Evolutionary conservation across 2,888 invertebrate species (phyloP), one percentile per base, ranked within the genome.

Genomic region (Orthosia gothica): DNA sequence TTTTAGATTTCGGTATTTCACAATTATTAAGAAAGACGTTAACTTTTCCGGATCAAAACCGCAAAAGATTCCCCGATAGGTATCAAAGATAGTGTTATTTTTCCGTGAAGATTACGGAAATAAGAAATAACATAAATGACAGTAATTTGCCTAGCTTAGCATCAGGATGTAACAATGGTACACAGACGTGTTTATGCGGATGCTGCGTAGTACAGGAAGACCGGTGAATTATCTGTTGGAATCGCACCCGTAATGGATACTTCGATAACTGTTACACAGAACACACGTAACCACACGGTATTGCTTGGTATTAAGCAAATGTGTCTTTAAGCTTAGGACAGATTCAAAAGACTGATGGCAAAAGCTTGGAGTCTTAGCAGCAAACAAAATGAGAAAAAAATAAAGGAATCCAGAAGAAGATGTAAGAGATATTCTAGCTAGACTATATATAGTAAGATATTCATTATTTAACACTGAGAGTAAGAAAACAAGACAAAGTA

Each of bases 151-250:
- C 32, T 70, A 74, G 58, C 59, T 70, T 66, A 73, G 64, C 59
- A 70, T 63, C 76, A 76, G 87, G 79, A 82, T 84, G 82, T 74
- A 72, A 78, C 71, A 74, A 87, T 69, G 70, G 52, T 67, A 66
- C 61, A 70, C 20, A 70, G 55, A 84, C 26, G 75, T 75, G 77
- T 70, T 77, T 71, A 50, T 77, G 62, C 59, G 67, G 81, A 85
- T 79, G 76, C 75, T 79, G 79, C 62, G 40, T 69, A 67, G 12
- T 85, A 59, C 77, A 80, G 84, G 84, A 80, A 84, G 86, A 70
- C 55, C 9, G 52, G 50, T 45, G 59, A 50, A 70, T 70, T 63
- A 78, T 70, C 71, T 78, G 72, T 59, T 59, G 23, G 58, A 70
- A 77, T 67, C 16, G 18, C 65, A 70, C 32, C 58, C 50, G 71